These are phyloP conservation scores for Microcebus griseorufus DNA, from an alignment of 2,113 vertebrate genomes.

Conservation along the genomic window DNA sequence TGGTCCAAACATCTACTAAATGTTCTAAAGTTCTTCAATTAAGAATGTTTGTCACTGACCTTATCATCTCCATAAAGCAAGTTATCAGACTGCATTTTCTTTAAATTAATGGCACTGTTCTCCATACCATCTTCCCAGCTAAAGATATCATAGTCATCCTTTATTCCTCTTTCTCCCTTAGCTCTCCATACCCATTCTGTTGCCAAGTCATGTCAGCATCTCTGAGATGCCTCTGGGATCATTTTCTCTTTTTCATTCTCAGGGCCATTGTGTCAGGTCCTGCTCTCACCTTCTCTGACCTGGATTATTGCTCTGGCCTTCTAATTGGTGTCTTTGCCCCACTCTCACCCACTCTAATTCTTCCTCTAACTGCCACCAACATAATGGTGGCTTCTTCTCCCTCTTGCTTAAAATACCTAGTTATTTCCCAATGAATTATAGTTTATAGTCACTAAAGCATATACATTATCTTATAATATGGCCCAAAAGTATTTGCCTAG, in stretches of 20 bases:
- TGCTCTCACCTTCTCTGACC: neutral
- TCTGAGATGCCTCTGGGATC: neutral
- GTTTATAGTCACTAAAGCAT: neutral
- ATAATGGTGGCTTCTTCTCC: no score
- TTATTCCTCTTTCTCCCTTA: neutral
- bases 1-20: neutral
- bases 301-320: neutral
- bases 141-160: neutral
- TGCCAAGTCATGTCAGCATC: neutral
- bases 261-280: neutral
- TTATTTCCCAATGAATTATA: neutral
- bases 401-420: neutral
- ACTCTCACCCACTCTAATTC: neutral
- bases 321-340: neutral
- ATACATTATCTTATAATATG: neutral
- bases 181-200: rapidly evolving
- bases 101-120: neutral
- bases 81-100: neutral
- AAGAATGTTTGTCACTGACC: neutral
- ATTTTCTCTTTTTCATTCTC: neutral
- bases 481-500: neutral
- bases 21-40: neutral
- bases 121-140: neutral
- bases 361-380: neutral
- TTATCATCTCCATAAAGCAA: neutral